Base-by-base conservation (phyloP, 2,888 invertebrate species). In the Melitaea athalia region DNA sequence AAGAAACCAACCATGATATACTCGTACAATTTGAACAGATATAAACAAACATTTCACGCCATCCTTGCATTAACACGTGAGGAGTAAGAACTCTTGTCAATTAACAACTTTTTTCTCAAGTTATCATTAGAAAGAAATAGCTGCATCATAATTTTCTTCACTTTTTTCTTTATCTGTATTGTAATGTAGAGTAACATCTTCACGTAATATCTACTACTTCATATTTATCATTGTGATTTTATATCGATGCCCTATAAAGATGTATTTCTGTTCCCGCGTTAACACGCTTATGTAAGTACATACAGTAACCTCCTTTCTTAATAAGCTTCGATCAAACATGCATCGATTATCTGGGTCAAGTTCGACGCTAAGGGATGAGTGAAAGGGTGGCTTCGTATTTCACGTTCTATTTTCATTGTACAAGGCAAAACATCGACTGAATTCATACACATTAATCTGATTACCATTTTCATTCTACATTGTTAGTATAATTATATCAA, bases 291-390 rank as follows among this genome's bases (percentile, higher is more conserved):
- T 68, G 67, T 74, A 72, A 70, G 72, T 70, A 72, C 52, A 64
- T 66, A 66, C 65, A 63, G 64, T 70, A 72, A 73, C 73, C 71
- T 63, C 59, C 63, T 72, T 70, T 71, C 71, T 73, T 73, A 73
- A 74, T 73, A 73, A 70, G 74, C 74, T 77, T 75, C 76, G 76
- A 78, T 79, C 78, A 79, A 78, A 77, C 75, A 72, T 70, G 72
- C 68, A 70, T 68, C 71, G 73, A 60, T 67, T 71, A 76, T 75
- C 73, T 74, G 63, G 71, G 76, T 75, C 75, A 77, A 79, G 74
- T 77, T 72, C 68, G 71, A 57, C 64, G 61, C 61, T 61, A 65
- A 69, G 74, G 74, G 72, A 66, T 72, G 74, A 67, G 64, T n/a
- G 59, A 55, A 63, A 64, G 59, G 72, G 60, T 59, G 70, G 70